These are phyloP conservation scores for fruit fly (Drosophila melanogaster) DNA, from an alignment of 1,140 invertebrate species.

Conservation along the genomic window DNA sequence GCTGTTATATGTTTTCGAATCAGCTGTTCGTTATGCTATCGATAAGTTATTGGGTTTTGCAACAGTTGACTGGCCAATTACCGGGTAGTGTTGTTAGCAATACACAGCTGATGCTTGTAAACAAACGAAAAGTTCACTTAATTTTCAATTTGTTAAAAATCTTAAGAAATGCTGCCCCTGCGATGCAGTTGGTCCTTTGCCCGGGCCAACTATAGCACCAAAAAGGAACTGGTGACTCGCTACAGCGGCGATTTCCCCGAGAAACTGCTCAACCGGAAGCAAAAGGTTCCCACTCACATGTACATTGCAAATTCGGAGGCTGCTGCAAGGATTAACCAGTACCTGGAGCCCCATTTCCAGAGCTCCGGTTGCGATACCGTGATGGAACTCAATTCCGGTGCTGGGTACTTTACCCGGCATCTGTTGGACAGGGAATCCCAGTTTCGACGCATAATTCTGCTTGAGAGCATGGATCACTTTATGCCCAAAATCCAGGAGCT, in stretches of 20 bases:
- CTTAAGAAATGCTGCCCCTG: conserved; percentile 48
- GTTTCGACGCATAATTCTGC: conserved; percentile 81
- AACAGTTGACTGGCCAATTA: not conserved
- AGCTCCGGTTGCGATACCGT: conserved; percentile 78
- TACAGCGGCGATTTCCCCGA: conserved; percentile 70
- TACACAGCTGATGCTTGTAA: conserved; percentile 42
- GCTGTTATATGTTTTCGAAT: conserved; percentile 1
- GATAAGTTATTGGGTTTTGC: not conserved
- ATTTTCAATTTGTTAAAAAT: not conserved
- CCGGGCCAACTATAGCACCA: conserved; percentile 30
- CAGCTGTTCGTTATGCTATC: conserved; percentile 1
- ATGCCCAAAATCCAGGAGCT: conserved; percentile 64
- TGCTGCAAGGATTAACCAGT: conserved; percentile 83
- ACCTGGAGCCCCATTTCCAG: conserved; percentile 68
- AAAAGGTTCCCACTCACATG: conserved; percentile 60
- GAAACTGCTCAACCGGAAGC: conserved; percentile 70
- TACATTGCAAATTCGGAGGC: conserved; percentile 79
- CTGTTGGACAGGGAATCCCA: conserved; percentile 79
- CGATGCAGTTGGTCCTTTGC: conserved; percentile 40
- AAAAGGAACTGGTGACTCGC: conserved; percentile 50
- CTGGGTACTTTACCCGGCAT: conserved; percentile 85
- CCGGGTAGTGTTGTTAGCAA: conserved; percentile 18
- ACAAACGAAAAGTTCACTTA: conserved; percentile 37
- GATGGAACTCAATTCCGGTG: conserved; percentile 86
- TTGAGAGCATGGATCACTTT: conserved; percentile 85